phyloP scores from a whole-genome alignment of 2,797 vertebrate species.

The Apodemus agrarius region DNA sequence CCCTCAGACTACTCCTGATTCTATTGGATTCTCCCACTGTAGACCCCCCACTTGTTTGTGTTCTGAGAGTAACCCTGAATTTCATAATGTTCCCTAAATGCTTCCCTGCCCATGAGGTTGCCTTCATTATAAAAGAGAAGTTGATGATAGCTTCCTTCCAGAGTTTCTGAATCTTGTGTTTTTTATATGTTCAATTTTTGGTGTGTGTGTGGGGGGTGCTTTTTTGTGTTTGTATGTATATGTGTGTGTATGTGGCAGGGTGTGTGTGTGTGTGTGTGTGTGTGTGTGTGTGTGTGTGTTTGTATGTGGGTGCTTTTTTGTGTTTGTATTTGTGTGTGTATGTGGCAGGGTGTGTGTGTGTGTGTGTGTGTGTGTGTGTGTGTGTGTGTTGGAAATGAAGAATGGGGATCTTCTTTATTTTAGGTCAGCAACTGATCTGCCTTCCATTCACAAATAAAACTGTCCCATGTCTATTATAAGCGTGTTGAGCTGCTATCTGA shows the following conservation, averaged over 20 bases:
- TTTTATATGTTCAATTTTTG: neutral
- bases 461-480: neutral
- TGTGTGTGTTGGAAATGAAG: neutral
- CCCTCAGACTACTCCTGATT: neutral
- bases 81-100: neutral
- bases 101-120: neutral
- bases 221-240: neutral
- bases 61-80: neutral
- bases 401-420: neutral
- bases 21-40: neutral
- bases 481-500: neutral
- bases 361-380: neutral
- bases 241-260: no score
- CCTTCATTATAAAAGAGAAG: neutral
- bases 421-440: conserved; percentile 22
- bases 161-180: neutral
- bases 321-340: neutral
- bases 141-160: neutral
- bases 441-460: neutral
- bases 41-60: neutral
- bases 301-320: neutral
- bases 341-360: neutral
- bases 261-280: neutral
- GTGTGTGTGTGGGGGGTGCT: neutral
- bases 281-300: neutral